phyloP scores from a whole-genome alignment of 2,797 vertebrate genomes.

The Anabacerthia variegaticeps region DNA sequence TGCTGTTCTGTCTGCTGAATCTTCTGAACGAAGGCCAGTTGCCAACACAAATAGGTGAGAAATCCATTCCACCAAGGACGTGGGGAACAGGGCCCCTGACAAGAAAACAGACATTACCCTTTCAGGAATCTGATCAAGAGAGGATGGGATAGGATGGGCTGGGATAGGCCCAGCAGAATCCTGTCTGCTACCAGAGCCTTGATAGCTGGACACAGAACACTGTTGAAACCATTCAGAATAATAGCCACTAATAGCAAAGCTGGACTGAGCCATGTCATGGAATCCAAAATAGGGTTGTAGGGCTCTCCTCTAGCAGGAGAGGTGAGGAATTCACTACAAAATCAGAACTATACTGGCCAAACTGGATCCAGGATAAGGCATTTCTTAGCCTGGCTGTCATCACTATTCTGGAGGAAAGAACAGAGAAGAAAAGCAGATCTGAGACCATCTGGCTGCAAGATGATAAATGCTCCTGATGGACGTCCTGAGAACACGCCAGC shows the following conservation, averaged over 20 bases:
- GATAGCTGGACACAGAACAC: not conserved
- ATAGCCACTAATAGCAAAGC: not conserved
- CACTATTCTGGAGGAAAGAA: not conserved
- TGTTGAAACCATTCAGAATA: not conserved
- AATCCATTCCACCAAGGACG: not conserved
- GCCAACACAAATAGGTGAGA: not conserved
- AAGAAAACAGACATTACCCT: not conserved
- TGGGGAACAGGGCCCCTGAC: not conserved
- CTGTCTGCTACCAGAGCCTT: not conserved
- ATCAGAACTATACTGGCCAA: not conserved
- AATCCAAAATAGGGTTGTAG: not conserved
- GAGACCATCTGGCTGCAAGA: not conserved
- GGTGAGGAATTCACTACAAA: not conserved
- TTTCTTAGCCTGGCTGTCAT: not conserved
- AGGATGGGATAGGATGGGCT: not conserved
- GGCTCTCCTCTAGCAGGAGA: not conserved
- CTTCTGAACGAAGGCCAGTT: not conserved
- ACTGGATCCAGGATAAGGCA: not conserved
- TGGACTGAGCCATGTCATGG: not conserved
- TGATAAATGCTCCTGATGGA: not conserved
- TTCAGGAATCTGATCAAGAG: not conserved
- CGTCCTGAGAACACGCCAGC: not conserved
- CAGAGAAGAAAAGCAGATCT: not conserved
- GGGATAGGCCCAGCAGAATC: not conserved
- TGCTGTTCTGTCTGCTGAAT: not conserved